phyloP scores from a whole-genome alignment of 2,113 vertebrate species.

The Caranx melampygus region DNA sequence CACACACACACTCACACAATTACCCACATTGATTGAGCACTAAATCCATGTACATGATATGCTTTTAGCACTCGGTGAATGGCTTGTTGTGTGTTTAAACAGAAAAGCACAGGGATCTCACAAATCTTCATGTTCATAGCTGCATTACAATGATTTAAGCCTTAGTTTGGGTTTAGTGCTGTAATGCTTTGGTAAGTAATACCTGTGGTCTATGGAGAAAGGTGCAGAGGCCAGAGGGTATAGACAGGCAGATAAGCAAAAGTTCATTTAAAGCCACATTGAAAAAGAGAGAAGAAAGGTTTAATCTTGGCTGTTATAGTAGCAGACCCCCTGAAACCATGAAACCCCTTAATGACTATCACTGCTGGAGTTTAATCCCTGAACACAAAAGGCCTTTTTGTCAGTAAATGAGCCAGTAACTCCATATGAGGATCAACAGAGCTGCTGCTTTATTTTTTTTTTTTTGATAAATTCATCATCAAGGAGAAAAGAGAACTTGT shows the following conservation, averaged over 20 bases:
- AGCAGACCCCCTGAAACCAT: conserved; percentile 17
- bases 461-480: conserved; percentile 56
- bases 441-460: conserved; percentile 39
- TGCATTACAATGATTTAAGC: neutral
- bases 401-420: conserved; percentile 40
- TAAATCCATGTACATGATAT: neutral
- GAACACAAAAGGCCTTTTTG: neutral
- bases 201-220: neutral
- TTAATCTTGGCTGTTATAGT: conserved; percentile 21
- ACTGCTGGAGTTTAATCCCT: conserved; percentile 24
- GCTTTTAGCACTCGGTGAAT: conserved; percentile 6
- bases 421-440: conserved; percentile 33
- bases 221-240: conserved; percentile 3
- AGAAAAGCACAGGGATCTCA: neutral
- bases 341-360: conserved; percentile 45
- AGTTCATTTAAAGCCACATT: conserved; percentile 19
- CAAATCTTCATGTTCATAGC: neutral
- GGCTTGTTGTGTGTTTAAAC: neutral
- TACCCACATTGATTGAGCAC: neutral
- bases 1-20: neutral
- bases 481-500: neutral
- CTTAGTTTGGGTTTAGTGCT: neutral
- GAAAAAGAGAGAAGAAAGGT: conserved; percentile 15
- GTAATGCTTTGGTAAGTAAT: neutral
- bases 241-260: neutral